Base-by-base conservation (phyloP, 2,797 vertebrate genomes). In the Sebastes paucispinis region DNA sequence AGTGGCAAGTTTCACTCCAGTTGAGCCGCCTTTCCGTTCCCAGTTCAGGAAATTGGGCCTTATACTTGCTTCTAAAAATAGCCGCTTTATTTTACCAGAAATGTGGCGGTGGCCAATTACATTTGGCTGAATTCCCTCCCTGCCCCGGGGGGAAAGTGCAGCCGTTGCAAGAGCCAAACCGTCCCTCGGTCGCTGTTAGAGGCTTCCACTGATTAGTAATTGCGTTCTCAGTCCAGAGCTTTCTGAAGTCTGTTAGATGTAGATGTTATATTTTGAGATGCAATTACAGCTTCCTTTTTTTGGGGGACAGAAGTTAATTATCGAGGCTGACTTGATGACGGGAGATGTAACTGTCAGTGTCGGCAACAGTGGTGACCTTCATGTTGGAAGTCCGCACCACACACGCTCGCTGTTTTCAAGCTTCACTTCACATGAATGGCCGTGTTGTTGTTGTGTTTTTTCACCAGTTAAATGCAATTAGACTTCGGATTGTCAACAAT, bases 401-500 rank as follows among this genome's bases (percentile, higher is more conserved):
- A 52, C 31, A 72, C 62, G 32, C 4, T 29, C 4, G 16, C 13
- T 24, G 4, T 54, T 67, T 82, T 82, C 34, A 81, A 55, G 79
- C 73, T 29, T 80, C 69, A 79, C 76, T 88, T 80, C 31, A 3
- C 82, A 74, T 77, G 59, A 87, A 80, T 80, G 60, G 24, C 47
- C 27, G 62, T 60, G 50, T 60, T 81, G 71, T 75, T 84, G 70
- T 86, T 74, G 47, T 79, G 32, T 79, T 81, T 82, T 27, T 60
- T 9, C 84, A 59, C 73, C 70, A 83, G 86, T 91, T 92, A 83
- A 83, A 90, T 81, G 80, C 89, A 91, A 91, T 92, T 90, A 93
- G 81, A 86, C 50, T 80, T 83, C 34, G 78, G 72, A 91, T 90
- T 87, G 87, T 88, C 75, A 86, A 87, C 90, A 85, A 88, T 86